Percentiles rank a stretch among this genome's conserved stretches.
These are phyloP conservation scores for Pelecanus crispus DNA, from an alignment of 2,113 vertebrate species.

Conservation along the genomic window DNA sequence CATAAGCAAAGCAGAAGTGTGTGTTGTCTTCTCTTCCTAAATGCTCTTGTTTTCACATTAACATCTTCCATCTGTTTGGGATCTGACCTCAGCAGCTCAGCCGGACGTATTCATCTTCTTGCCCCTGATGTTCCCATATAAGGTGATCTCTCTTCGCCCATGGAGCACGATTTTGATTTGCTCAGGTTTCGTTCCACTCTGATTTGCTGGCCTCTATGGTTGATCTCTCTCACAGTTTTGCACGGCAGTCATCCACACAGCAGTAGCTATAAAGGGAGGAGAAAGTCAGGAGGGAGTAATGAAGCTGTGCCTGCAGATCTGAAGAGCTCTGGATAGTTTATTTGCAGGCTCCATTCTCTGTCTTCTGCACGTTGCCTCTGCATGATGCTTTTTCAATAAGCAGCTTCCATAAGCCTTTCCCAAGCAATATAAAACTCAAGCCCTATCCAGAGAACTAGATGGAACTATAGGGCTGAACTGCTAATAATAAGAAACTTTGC, in stretches of 20 bases:
- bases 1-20: neutral
- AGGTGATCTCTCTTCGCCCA: neutral
- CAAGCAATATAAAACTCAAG: neutral
- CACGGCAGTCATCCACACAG: neutral
- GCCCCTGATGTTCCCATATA: conserved; percentile 47
- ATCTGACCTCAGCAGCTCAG: conserved; percentile 5
- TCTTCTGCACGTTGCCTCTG: neutral
- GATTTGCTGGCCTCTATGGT: conserved; percentile 24
- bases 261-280: neutral
- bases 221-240: neutral
- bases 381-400: neutral
- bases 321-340: neutral
- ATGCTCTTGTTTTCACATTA: neutral
- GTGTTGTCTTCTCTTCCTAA: neutral
- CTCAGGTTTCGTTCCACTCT: conserved; percentile 29
- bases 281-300: neutral
- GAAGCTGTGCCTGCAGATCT: neutral
- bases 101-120: neutral
- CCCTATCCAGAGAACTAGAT: neutral
- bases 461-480: neutral
- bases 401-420: neutral
- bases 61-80: conserved; percentile 22
- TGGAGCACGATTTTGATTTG: conserved; percentile 12
- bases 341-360: neutral
- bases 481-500: neutral